These are phyloP conservation scores for Pachymerium ferrugineum DNA, from an alignment of 2,888 invertebrate species.

Conservation along the genomic window DNA sequence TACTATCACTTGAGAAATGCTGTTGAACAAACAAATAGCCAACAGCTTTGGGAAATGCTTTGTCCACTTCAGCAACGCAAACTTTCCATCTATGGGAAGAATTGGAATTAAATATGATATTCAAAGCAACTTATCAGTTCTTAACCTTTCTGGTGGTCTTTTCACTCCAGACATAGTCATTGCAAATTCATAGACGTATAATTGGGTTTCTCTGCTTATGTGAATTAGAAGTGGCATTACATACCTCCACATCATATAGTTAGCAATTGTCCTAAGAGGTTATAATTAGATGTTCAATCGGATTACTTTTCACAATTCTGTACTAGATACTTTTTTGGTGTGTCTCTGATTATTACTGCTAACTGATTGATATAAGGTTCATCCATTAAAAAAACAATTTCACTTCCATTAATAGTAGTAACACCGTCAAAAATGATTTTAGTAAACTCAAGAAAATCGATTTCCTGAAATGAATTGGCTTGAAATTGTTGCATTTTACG, in stretches of 20 bases:
- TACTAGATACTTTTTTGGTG: not conserved
- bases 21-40: not conserved
- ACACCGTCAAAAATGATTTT: not conserved
- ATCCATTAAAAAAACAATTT: not conserved
- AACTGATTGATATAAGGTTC: not conserved
- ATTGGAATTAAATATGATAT: not conserved
- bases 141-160: constrained; percentile 3
- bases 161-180: not conserved
- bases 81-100: not conserved
- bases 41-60: not conserved
- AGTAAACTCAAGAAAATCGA: not conserved
- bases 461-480: not conserved
- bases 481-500: not conserved
- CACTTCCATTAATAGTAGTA: not conserved
- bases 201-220: constrained; percentile 47
- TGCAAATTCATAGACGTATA: not conserved
- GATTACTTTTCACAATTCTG: not conserved
- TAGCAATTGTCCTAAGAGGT: constrained; percentile 52
- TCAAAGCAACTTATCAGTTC: not conserved
- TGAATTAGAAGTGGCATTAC: constrained; percentile 72
- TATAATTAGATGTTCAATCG: not conserved
- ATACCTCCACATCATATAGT: constrained; percentile 54
- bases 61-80: constrained; percentile 3
- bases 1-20: not conserved
- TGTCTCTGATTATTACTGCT: not conserved